Percentiles rank a stretch among this genome's conserved stretches.
phyloP scores from a whole-genome alignment of 2,797 vertebrate genomes.

The Sylvilagus floridanus region DNA sequence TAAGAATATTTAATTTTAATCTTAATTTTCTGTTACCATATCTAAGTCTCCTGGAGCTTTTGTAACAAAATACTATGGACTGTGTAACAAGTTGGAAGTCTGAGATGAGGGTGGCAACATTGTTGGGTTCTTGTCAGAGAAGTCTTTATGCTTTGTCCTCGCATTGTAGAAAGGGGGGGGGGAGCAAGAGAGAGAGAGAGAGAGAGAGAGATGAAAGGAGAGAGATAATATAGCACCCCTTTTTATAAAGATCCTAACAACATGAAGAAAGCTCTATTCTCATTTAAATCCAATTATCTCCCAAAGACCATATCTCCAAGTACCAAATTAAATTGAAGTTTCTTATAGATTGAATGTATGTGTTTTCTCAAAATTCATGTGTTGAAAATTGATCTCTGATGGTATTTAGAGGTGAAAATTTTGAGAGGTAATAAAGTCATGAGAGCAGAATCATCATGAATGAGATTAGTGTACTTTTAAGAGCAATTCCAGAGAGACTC shows the following conservation, averaged over 20 bases:
- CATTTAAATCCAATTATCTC: not conserved
- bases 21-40: not conserved
- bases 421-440: not conserved
- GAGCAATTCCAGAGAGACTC: not conserved
- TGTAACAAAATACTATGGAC: not conserved
- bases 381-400: not conserved
- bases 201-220: not conserved
- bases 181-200: not conserved
- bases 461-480: not conserved
- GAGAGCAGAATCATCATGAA: not conserved
- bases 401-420: not conserved
- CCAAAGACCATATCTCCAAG: not conserved
- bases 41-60: not conserved
- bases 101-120: not conserved
- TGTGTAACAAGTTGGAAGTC: not conserved
- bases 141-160: not conserved
- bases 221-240: not conserved
- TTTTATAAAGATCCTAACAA: not conserved
- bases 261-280: rapidly evolving
- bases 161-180: no score
- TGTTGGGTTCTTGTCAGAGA: not conserved
- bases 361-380: not conserved
- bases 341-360: not conserved
- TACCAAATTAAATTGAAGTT: not conserved
- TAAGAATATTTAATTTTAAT: slow-evolving; percentile 7